Evolutionary conservation across 2,113 vertebrate genomes (phyloP).

Genomic region (Pelodiscus sinensis): DNA sequence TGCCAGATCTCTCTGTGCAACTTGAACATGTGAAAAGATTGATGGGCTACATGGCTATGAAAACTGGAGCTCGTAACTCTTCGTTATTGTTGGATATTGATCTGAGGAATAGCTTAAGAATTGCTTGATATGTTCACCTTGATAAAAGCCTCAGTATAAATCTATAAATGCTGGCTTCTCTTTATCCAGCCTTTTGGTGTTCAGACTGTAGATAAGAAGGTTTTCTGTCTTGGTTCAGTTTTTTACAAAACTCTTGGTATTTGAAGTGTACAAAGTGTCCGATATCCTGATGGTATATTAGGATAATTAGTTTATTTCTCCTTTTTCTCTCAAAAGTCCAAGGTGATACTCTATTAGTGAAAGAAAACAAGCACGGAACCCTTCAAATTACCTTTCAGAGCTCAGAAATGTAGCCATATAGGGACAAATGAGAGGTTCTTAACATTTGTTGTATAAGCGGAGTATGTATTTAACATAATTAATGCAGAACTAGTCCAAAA

Average conservation of each 20-base stretch:
- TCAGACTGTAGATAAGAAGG: background rate
- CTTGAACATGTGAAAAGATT: slow-evolving; percentile 30
- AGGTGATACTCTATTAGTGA: background rate
- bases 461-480: slow-evolving; percentile 10
- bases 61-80: background rate
- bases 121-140: background rate
- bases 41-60: slow-evolving; percentile 28
- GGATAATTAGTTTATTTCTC: background rate
- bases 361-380: background rate
- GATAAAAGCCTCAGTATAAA: background rate
- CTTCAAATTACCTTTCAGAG: background rate
- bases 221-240: slow-evolving; percentile 9
- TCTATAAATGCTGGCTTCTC: background rate
- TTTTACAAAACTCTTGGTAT: slow-evolving; percentile 2
- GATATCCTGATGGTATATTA: background rate
- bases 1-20: slow-evolving; percentile 31
- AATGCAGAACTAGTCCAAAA: slow-evolving; percentile 28
- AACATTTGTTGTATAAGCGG: slow-evolving; percentile 6
- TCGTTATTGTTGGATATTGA: slow-evolving; percentile 36
- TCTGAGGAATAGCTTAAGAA: slow-evolving; percentile 22
- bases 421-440: slow-evolving; percentile 5
- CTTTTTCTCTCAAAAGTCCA: slow-evolving; percentile 9
- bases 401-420: background rate
- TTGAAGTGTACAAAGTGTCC: background rate
- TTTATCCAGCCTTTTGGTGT: background rate